Evolutionary conservation across 2,113 vertebrate species (phyloP).

Genomic region (Podarcis muralis): DNA sequence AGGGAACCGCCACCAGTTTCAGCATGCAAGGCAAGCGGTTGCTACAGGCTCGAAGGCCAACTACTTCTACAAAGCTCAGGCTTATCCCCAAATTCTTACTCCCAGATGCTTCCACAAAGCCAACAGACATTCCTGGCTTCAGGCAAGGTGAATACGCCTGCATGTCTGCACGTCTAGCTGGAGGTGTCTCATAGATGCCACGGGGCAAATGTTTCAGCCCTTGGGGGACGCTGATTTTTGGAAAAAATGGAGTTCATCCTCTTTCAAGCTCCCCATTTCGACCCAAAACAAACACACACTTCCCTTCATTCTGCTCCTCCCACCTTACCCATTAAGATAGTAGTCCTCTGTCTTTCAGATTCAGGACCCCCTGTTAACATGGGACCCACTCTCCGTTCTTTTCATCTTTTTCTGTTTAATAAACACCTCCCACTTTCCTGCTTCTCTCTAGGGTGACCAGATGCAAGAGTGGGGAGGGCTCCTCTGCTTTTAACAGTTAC

Average conservation of each 20-base stretch:
- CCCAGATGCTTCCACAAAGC: background rate
- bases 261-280: background rate
- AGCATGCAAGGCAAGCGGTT: background rate
- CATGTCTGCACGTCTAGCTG: background rate
- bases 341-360: background rate
- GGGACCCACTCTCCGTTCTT: too few species aligned
- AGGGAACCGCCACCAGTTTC: background rate
- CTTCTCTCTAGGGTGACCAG: background rate
- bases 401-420: background rate
- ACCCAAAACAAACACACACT: background rate
- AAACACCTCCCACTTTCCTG: background rate
- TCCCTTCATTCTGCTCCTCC: background rate
- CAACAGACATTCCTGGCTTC: background rate
- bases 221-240: background rate
- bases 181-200: background rate
- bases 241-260: background rate
- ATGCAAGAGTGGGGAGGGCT: background rate
- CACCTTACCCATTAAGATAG: background rate
- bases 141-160: background rate
- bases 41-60: background rate
- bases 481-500: background rate
- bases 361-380: background rate
- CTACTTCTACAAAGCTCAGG: background rate
- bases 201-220: background rate
- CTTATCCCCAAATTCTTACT: background rate